Evolutionary conservation across 2,113 vertebrate genomes (phyloP), one percentile per base, ranked within the genome.

Genomic region (Camelus dromedarius): DNA sequence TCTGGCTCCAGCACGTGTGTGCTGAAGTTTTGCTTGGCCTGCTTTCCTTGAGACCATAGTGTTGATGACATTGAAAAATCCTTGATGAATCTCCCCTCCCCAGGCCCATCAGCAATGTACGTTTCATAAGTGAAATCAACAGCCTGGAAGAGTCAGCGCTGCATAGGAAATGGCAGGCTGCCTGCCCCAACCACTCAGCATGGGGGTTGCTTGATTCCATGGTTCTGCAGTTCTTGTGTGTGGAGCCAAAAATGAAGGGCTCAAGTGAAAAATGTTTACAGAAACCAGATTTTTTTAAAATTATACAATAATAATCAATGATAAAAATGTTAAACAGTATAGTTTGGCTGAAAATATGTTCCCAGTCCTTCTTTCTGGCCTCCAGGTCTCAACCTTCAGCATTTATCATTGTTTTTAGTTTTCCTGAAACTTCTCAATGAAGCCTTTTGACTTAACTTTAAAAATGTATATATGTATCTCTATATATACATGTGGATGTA

Each of bases 41-140:
- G 12, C 19, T 87, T 46, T 72, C 10, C 62, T 86, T 83, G 52
- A 73, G 42, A 91, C 67, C 20, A 76, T 12, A 58, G 72, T 67
- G 72, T 38, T 94, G 50, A 89, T 94, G 67, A 84, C 73, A 83
- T n/a, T 92, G 92, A 87, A 96, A 91, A 83, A 81, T 82, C 32
- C 32, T 91, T 96, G 89, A 86, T 58, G 62, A 87, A 70, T 8
- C 38, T 91, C 26, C 62, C 28, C 20, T 95, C 52, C 13, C 69
- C 20, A 90, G 83, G n/a, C 50, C 72, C 56, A 54, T 85, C 19
- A 89, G 52, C 87, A 67, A 89, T 93, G 89, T 73, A 85, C 22
- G 56, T 79, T 86, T 94, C 50, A 67, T 93, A 90, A 69, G 54
- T 85, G 86, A 91, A 91, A 89, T 79, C 96, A 76, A 60, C 70